These are phyloP conservation scores for Musca vetustissima DNA, from an alignment of 1,140 invertebrate genomes.

Conservation along the genomic window DNA sequence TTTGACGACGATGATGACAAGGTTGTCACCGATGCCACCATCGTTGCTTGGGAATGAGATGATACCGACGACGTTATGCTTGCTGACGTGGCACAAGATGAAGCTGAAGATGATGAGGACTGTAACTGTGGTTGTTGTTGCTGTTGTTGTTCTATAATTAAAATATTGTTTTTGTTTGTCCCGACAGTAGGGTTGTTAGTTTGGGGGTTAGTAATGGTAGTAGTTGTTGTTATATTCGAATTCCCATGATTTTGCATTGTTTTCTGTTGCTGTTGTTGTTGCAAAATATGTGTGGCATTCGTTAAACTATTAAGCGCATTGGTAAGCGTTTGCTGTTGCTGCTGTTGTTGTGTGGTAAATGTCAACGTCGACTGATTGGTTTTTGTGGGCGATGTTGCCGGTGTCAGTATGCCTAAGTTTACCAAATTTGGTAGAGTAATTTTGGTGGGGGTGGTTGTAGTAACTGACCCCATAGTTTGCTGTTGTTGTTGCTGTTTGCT, in stretches of 20 bases:
- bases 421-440: slow-evolving; percentile 51
- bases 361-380: slow-evolving; percentile 46
- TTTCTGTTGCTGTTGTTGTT: slow-evolving; percentile 20
- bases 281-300: slow-evolving; percentile 14
- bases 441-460: slow-evolving; percentile 34
- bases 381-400: slow-evolving; percentile 59
- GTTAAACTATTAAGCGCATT: slow-evolving; percentile 22
- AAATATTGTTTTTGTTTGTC: slow-evolving; percentile 32
- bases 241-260: slow-evolving; percentile 5
- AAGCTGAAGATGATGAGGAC: slow-evolving; percentile 38
- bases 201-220: background rate
- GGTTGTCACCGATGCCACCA: too few species aligned
- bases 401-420: slow-evolving; percentile 59
- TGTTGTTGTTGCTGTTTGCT: slow-evolving; percentile 21
- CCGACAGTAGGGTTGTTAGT: background rate
- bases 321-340: slow-evolving; percentile 26
- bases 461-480: background rate
- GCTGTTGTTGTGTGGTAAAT: slow-evolving; percentile 34
- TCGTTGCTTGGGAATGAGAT: background rate
- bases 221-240: slow-evolving; percentile 2
- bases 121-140: slow-evolving; percentile 38
- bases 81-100: slow-evolving; percentile 29
- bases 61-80: slow-evolving; percentile 34
- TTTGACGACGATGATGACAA: background rate
- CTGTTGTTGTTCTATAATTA: slow-evolving; percentile 28